These are phyloP conservation scores for Natator depressus DNA, from an alignment of 2,113 vertebrate genomes.

Conservation along the genomic window DNA sequence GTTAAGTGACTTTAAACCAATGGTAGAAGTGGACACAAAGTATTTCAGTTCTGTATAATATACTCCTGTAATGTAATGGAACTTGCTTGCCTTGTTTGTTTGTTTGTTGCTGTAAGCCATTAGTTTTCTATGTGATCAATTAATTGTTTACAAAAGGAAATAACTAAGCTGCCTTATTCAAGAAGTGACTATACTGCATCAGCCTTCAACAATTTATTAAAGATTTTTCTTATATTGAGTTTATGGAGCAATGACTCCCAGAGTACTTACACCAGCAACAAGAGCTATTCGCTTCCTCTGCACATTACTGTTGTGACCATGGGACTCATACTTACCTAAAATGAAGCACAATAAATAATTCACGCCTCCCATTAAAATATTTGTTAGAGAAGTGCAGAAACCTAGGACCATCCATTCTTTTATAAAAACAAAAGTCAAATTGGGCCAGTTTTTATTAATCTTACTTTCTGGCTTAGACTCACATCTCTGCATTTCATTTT, in stretches of 20 bases:
- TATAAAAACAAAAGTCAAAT: neutral
- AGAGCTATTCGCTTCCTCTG: neutral
- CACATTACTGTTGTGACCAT: neutral
- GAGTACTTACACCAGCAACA: neutral
- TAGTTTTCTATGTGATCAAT: neutral
- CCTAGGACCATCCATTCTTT: neutral
- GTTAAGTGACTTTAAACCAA: neutral
- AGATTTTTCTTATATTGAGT: neutral
- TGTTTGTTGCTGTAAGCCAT: neutral
- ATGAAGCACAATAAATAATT: neutral
- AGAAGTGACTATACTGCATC: neutral
- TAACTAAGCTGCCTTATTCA: neutral
- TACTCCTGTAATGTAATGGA: neutral
- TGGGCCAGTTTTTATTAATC: neutral
- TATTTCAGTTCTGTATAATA: neutral
- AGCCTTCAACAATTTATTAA: neutral
- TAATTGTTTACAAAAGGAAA: neutral
- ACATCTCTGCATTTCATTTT: neutral
- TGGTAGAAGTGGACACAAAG: neutral
- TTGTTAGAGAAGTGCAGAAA: neutral
- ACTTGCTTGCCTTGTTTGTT: neutral
- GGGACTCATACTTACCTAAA: neutral
- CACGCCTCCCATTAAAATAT: neutral
- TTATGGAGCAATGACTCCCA: neutral
- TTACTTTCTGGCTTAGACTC: neutral